Conservation (phyloP, 1,140 invertebrate species). For the Halesus radiatus region DNA sequence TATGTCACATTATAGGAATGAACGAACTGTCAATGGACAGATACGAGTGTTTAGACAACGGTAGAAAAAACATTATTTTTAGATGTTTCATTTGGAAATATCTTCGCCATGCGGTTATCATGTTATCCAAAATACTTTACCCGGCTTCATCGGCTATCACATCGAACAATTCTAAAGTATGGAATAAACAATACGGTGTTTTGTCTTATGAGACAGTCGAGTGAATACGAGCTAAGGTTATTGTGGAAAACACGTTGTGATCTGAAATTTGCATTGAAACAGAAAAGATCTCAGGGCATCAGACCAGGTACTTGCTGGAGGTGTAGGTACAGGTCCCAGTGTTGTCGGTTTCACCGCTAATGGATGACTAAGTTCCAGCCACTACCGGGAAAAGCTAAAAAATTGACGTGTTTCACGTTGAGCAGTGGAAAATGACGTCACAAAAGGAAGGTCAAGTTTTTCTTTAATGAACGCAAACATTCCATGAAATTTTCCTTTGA, state of each 20-base stretch:
- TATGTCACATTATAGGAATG: not conserved
- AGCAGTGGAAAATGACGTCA: not conserved
- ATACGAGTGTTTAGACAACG: not conserved
- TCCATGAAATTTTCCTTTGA: not conserved
- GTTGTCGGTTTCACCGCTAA: not conserved
- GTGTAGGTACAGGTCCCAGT: no score
- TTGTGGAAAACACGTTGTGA: no score
- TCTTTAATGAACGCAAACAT: slow-evolving; percentile 15
- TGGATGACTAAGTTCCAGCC: not conserved
- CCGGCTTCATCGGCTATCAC: no score
- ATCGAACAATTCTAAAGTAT: no score
- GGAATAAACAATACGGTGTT: no score
- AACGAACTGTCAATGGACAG: not conserved
- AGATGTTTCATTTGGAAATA: not conserved
- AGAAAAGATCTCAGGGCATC: no score
- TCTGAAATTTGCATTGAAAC: no score
- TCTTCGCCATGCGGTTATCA: not conserved
- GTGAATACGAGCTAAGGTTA: no score
- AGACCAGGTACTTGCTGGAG: no score
- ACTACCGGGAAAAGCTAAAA: slow-evolving; percentile 1
- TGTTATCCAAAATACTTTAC: not conserved
- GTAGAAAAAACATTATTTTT: not conserved
- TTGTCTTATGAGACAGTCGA: no score
- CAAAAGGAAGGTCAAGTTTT: slow-evolving; percentile 22
- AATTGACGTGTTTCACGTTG: not conserved